Base-by-base conservation (phyloP, 2,797 vertebrate species). In the Myripristis jacobus region DNA sequence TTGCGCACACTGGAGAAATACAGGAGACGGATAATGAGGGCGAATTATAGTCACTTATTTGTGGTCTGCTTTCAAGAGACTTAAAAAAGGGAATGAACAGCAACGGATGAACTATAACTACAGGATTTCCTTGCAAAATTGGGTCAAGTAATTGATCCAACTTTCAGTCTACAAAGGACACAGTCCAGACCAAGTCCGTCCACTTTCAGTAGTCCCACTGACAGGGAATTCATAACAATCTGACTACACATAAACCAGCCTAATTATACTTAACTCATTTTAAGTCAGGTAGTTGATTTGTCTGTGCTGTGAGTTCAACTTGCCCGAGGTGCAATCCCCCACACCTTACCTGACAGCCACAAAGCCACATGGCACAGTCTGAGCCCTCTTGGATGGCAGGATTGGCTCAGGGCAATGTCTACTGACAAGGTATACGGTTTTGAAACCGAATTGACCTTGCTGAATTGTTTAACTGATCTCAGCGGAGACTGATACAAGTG, bases 401-500 rank as follows among this genome's bases (percentile, higher is more conserved):
- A 91, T 89, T 87, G 89, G 87, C 89, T 94, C 90, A 88, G 89
- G 91, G 91, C 90, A 94, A 91, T 88, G 68, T 85, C 70, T 92
- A 94, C 15, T 76, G 84, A 88, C 95, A 96, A 97, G 96, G 96
- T 98, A 95, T 97, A 97, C 96, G 95, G 96, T 89, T 92, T 89
- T 82, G 88, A 87, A 71, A 93, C 96, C 95, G 96, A 96, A 98
- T 94, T 97, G 96, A 97, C 95, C 96, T 96, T 95, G 91, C 56
- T 74, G 95, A 95, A 90, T 90, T 56, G 75, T 86, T 79, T 83
- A 88, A 85, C 31, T 68, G 79, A 79, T 80, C 87, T 87, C 86
- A 82, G 65, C 65, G 15, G 19, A 62, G 77, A 61, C 59, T 21
- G 12, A 85, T 84, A 91, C 52, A 66, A 73, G 84, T 75, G 71